These are phyloP conservation scores for Nomada flava DNA, from an alignment of 2,888 invertebrate genomes.

Conservation along the genomic window DNA sequence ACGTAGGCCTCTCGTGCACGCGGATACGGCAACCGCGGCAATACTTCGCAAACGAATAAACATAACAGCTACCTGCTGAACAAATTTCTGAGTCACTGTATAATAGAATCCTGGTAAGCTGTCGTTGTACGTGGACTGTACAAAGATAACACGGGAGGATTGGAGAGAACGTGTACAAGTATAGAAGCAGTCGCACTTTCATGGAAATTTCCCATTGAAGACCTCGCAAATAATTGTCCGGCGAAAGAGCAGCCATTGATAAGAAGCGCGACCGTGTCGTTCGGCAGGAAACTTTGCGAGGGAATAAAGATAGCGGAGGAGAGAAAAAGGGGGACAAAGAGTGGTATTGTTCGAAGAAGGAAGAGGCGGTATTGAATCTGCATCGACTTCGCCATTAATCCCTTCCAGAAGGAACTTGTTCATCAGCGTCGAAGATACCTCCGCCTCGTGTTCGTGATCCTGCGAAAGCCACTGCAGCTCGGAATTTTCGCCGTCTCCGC, in stretches of 20 bases:
- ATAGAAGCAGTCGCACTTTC: conserved; percentile 22
- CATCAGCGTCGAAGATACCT: background rate
- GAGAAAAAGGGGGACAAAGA: background rate
- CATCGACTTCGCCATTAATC: conserved; percentile 15
- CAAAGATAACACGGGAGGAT: background rate
- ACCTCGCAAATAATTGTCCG: conserved; percentile 33
- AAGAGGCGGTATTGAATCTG: background rate
- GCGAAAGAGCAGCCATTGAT: conserved; percentile 27
- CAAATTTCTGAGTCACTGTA: no score
- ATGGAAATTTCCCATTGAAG: conserved; percentile 45
- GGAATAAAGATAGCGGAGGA: background rate
- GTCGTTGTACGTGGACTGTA: conserved; percentile 22
- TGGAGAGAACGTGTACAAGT: background rate
- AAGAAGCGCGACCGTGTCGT: conserved; percentile 27
- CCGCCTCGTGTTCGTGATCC: background rate
- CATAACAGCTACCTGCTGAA: no score
- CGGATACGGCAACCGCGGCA: no score
- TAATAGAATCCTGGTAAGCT: background rate
- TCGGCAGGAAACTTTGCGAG: background rate
- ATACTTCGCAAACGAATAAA: no score
- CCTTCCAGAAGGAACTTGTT: background rate
- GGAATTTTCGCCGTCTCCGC: background rate
- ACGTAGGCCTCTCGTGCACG: no score
- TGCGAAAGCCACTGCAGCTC: background rate
- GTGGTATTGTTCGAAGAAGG: conserved; percentile 15